phyloP scores from a whole-genome alignment of 1,140 invertebrate species.

The Reticulitermes speratus region DNA sequence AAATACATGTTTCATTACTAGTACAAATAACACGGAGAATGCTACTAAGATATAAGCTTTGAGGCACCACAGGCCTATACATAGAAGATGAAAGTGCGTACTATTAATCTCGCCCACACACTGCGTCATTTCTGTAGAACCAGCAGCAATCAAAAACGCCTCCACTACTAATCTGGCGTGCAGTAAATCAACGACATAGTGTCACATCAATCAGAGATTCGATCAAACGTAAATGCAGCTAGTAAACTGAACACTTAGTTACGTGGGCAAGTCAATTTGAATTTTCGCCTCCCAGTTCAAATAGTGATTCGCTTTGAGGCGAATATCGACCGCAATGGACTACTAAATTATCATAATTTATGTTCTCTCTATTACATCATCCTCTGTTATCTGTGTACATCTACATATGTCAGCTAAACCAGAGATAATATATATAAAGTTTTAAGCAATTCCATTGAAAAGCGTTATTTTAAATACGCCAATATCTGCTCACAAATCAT shows the following conservation, averaged over 20 bases:
- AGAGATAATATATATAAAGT: too few species aligned
- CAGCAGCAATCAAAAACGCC: not conserved
- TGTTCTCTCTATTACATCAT: not conserved
- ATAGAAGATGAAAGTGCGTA: not conserved
- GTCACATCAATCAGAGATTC: not conserved
- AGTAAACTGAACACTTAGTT: not conserved
- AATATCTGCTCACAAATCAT: too few species aligned
- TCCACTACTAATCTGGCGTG: not conserved
- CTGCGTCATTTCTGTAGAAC: not conserved
- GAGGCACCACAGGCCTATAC: too few species aligned
- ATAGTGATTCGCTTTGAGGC: not conserved
- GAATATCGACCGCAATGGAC: not conserved
- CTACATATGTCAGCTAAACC: too few species aligned
- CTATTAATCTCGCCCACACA: not conserved
- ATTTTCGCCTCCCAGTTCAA: not conserved
- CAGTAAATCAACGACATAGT: not conserved
- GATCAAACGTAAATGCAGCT: not conserved
- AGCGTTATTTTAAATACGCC: too few species aligned
- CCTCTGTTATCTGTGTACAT: too few species aligned
- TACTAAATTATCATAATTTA: not conserved
- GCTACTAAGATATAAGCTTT: too few species aligned
- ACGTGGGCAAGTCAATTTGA: constrained; percentile 1
- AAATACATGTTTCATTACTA: too few species aligned
- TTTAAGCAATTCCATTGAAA: too few species aligned
- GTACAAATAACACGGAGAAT: too few species aligned